These are phyloP conservation scores for Eulimnadia texana DNA, from an alignment of 1,140 invertebrate genomes.

Conservation along the genomic window DNA sequence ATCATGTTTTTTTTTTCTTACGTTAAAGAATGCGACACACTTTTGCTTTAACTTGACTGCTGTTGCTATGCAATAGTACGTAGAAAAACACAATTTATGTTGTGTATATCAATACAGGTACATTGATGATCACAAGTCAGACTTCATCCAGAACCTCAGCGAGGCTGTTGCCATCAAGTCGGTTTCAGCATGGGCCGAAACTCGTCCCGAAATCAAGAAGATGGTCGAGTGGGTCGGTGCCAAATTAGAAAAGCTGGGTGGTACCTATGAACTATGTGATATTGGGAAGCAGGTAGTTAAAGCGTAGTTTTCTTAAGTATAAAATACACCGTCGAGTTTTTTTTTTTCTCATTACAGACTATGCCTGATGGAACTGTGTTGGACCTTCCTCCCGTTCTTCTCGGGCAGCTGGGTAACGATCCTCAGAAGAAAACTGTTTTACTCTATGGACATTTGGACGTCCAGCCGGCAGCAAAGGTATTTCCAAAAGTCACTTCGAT, in stretches of 20 bases:
- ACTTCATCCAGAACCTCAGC: slow-evolving; percentile 62
- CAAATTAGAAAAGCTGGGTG: slow-evolving; percentile 59
- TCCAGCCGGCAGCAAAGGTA: slow-evolving; percentile 73
- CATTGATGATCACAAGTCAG: slow-evolving; percentile 57
- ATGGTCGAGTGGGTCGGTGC: slow-evolving; percentile 69
- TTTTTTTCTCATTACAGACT: slow-evolving; percentile 29
- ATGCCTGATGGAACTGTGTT: slow-evolving; percentile 55
- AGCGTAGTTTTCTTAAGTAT: background rate
- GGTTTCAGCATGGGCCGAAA: slow-evolving; percentile 77
- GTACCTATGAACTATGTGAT: slow-evolving; percentile 56
- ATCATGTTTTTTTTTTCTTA: too few species aligned
- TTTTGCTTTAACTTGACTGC: too few species aligned
- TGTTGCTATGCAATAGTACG: background rate
- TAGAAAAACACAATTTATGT: slow-evolving; percentile 1
- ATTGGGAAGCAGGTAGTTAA: slow-evolving; percentile 50
- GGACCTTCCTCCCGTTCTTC: slow-evolving; percentile 70
- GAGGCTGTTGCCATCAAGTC: slow-evolving; percentile 88
- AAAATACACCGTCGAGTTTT: background rate
- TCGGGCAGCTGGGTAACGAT: slow-evolving; percentile 73
- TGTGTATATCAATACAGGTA: slow-evolving; percentile 25
- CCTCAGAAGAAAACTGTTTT: slow-evolving; percentile 77
- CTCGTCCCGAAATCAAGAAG: slow-evolving; percentile 49
- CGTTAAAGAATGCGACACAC: too few species aligned
- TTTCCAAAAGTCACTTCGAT: too few species aligned
- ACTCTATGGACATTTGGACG: slow-evolving; percentile 95